Evolutionary conservation across 2,113 vertebrate species (phyloP), one percentile per base, ranked within the genome.

Genomic region (Romanogobio albipinnatus): DNA sequence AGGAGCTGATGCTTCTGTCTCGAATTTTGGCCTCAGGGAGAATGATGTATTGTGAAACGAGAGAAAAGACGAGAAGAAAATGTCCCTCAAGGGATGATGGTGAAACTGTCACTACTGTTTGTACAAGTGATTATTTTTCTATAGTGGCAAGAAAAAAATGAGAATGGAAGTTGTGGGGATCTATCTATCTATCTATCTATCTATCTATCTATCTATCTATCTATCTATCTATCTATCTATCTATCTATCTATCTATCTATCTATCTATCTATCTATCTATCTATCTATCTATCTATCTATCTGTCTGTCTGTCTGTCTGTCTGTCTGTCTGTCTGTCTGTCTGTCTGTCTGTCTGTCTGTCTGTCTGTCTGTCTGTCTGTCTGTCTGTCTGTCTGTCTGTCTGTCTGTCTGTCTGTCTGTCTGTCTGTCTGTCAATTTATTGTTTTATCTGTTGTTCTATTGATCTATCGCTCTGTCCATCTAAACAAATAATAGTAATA

Each of bases 1-100:
- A 68, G 75, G 78, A 83, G 84, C 68, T 85, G 84, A 88, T 86
- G 79, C 76, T 88, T 88, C 59, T 76, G 66, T 84, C 76, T 74
- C 1, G n/a, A 13, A 7, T 82, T 82, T 24, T 53, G 11, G 80
- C 80, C 80, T 82, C 49, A 7, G 80, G 80, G 66, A 71, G 49
- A 71, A 71, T 33, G 29, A 82, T 33, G 71, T 71, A 71, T 71
- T 82, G 66, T 82, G 22, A 39, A 71, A 10, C 66, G 3, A 29
- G n/a, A 71, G 80, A 71, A 53, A 82, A 71, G 47, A 24, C 62
- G 2, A 82, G 80, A 58, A 71, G 26, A 82, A 70, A 71, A 82
- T 82, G 80, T 71, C 66, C 49, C 80, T 71, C 80, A 53, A 70
- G 62, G 62, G 79, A 81, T 53, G 62, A 70, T 53, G 59, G 45